Evolutionary conservation across 37 sponge, comb jelly and placozoan genomes (phyloP), one percentile per base, ranked within the genome.

Genomic region (Crambe crambe): DNA sequence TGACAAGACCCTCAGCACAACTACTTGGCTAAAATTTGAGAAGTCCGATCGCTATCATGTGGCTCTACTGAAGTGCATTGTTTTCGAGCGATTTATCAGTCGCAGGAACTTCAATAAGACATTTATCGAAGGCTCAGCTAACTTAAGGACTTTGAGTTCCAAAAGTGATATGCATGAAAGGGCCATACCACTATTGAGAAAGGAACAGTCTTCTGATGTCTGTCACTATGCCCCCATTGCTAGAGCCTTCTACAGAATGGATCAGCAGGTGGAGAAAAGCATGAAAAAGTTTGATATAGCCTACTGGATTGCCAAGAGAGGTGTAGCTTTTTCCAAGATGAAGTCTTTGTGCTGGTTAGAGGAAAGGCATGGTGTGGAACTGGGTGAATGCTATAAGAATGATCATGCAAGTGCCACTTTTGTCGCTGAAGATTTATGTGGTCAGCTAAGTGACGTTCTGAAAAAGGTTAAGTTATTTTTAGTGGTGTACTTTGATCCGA

Each of bases 331-430:
- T 25, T 23, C 65, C 22, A 85, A 85, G 57, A 85, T 78, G 86
- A 58, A 62, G 35, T 54, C 86, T 68, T 29, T 85, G 8, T 85
- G 86, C 27, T 39, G 78, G 36, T 63, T 85, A 17, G 79, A 85
- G 68, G 86, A 85, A 66, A 70, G 76, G 25, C 86, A 85, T 63
- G 73, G 79, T 40, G 86, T 77, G 20, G 79, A 85, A 30, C 34
- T 85, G 59, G 85, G 79, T n/a, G 29, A n/a, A 42, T 63, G 70
- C 34, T 85, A 85, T 31, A 38, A 71, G 35, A 85, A 77, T 60
- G 72, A 85, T 36, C 42, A 62, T 20, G 78, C 77, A 32, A 75
- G 70, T 43, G 40, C 84, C 67, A 76, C 76, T 23, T 61, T 9
- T 61, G 25, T 61, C 15, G 63, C 4, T 5, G 6, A n/a, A 23